Conservation (phyloP, 2,797 vertebrate genomes). For the Florisuga fusca region DNA sequence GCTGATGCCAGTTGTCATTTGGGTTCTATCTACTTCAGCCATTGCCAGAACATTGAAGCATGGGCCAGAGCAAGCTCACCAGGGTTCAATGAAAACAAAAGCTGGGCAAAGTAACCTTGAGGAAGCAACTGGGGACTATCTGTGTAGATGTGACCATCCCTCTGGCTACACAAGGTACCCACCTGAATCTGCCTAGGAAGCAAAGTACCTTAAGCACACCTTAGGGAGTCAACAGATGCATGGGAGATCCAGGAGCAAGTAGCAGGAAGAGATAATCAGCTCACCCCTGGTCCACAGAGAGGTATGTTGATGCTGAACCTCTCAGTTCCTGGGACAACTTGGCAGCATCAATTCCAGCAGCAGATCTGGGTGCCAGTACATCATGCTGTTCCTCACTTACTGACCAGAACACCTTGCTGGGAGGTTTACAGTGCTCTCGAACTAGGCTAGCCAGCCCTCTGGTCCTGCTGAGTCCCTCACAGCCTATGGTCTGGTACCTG, state of each 20-base stretch:
- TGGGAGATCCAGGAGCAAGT: background rate
- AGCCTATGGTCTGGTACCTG: background rate
- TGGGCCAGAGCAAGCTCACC: background rate
- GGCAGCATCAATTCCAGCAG: background rate
- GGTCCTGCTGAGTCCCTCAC: background rate
- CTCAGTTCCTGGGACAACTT: background rate
- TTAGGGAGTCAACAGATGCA: background rate
- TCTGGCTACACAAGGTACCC: background rate
- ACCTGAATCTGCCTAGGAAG: background rate
- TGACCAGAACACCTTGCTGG: background rate
- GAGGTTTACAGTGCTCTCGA: background rate
- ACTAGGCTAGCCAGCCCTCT: background rate
- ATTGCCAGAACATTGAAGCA: background rate
- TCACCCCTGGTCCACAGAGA: accelerated
- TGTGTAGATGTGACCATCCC: background rate
- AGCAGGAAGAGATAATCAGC: background rate
- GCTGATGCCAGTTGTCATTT: background rate
- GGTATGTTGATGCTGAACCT: background rate
- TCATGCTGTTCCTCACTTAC: background rate
- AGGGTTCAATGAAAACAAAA: background rate
- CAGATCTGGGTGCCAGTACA: background rate
- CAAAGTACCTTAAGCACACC: too few relatives aligned
- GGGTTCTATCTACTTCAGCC: background rate
- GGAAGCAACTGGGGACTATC: background rate
- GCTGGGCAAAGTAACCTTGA: background rate